Evolutionary conservation across 2,888 invertebrate genomes (phyloP).

Genomic region (Rhagophthalmus giganteus): DNA sequence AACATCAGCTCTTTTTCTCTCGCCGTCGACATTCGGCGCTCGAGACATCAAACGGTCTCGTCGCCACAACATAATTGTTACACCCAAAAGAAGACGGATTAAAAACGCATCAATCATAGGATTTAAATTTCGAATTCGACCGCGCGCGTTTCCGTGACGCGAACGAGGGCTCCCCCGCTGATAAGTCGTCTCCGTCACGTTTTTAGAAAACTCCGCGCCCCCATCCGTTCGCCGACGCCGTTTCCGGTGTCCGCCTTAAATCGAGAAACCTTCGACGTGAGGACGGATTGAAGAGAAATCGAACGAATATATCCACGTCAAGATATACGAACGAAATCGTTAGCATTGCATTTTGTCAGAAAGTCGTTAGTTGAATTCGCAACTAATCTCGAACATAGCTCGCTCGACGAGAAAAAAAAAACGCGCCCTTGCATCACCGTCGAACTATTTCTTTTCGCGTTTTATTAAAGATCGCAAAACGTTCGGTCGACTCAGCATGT

Average conservation of each 20-base stretch:
- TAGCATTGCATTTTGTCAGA: slow-evolving; percentile 32
- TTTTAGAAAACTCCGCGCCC: slow-evolving; percentile 1
- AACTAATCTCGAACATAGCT: slow-evolving; percentile 15
- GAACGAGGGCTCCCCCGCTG: slow-evolving; percentile 4
- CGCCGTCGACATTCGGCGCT: no score
- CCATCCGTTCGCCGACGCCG: no score
- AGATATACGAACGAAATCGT: slow-evolving; percentile 28
- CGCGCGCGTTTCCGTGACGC: slow-evolving; percentile 3
- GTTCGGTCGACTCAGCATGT: slow-evolving; percentile 29
- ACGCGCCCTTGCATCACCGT: no score
- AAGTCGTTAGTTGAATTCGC: slow-evolving; percentile 26
- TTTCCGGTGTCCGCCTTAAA: background rate
- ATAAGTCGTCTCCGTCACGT: slow-evolving; percentile 6
- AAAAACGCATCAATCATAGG: slow-evolving; percentile 20
- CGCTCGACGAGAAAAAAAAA: no score
- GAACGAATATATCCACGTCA: slow-evolving; percentile 25
- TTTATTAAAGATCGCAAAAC: slow-evolving; percentile 14
- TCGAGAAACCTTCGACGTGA: background rate
- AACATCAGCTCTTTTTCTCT: no score
- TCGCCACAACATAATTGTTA: slow-evolving; percentile 8
- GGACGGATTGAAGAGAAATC: slow-evolving; percentile 2
- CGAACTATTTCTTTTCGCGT: slow-evolving; percentile 8
- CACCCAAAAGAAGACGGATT: slow-evolving; percentile 12
- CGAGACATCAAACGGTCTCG: no score
- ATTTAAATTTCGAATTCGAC: slow-evolving; percentile 15